Percentiles rank a stretch among this genome's conserved stretches.
Evolutionary conservation across 2,797 vertebrate genomes (phyloP).

Genomic region (Coregonus suidteri): DNA sequence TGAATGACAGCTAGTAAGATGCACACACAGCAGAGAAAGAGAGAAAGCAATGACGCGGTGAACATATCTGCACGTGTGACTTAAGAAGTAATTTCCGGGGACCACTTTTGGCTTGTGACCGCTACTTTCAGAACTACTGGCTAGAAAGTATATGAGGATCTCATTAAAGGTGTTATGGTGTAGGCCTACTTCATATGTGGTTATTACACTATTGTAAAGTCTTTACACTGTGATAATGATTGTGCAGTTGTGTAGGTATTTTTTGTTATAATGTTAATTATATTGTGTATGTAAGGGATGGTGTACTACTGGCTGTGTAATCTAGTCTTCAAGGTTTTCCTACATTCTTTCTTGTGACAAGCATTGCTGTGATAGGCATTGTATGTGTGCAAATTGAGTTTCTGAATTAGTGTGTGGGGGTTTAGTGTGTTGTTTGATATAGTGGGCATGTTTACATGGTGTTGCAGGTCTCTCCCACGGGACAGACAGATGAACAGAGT

Average conservation of each 20-base stretch:
- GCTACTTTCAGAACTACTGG: too few species aligned
- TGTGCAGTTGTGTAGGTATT: too few species aligned
- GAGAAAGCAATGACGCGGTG: too few species aligned
- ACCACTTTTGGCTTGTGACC: too few species aligned
- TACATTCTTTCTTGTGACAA: neutral
- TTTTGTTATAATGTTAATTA: neutral
- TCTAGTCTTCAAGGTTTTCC: neutral
- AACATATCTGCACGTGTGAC: too few species aligned
- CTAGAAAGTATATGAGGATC: too few species aligned
- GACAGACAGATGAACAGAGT: neutral
- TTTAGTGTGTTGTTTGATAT: neutral
- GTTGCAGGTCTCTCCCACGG: neutral
- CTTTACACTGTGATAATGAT: too few species aligned
- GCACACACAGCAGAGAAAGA: too few species aligned
- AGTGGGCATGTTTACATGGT: neutral
- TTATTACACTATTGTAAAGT: too few species aligned
- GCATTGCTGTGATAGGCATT: neutral
- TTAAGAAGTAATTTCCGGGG: too few species aligned
- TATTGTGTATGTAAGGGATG: neutral
- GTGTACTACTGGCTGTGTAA: neutral
- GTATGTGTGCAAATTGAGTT: neutral
- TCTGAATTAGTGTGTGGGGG: constrained; percentile 7
- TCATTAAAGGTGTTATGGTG: neutral
- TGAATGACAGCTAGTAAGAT: too few species aligned
- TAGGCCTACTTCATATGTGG: neutral